phyloP scores from a whole-genome alignment of 2,113 vertebrate species.

The Brevimyrus niger region DNA sequence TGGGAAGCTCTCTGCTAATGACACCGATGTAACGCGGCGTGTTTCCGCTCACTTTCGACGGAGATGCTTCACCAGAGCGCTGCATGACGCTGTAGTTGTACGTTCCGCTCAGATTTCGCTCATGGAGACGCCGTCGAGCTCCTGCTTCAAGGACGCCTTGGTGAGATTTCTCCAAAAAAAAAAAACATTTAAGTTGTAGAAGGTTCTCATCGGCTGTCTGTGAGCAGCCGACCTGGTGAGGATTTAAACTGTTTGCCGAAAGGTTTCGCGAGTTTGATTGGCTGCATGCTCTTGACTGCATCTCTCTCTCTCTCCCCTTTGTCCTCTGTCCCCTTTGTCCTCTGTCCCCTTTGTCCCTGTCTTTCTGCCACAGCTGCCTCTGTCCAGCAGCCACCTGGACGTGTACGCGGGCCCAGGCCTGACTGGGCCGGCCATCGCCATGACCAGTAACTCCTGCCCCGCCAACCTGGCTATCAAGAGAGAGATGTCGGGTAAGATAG shows the following conservation, averaged over 20 bases:
- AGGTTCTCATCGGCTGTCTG: not conserved
- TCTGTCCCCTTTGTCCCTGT: not conserved
- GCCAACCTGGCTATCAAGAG: slow-evolving; percentile 88
- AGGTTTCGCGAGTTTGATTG: not conserved
- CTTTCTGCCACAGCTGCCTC: slow-evolving; percentile 68
- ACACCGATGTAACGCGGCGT: slow-evolving; percentile 25
- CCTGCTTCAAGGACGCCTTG: not conserved
- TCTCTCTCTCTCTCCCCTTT: not conserved
- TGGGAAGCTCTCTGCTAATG: slow-evolving; percentile 49
- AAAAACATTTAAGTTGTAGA: not conserved
- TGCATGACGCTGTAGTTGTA: slow-evolving; percentile 22
- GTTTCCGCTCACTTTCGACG: slow-evolving; percentile 35
- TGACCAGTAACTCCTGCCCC: slow-evolving; percentile 96
- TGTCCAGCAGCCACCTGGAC: slow-evolving; percentile 92
- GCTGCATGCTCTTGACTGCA: not conserved
- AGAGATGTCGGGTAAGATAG: slow-evolving; percentile 77
- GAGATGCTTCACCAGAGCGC: slow-evolving; percentile 28
- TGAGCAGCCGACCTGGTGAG: not conserved
- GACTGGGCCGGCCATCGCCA: slow-evolving; percentile 75
- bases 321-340: too few relatives aligned
- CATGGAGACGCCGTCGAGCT: not conserved
- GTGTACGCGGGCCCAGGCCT: slow-evolving; percentile 84
- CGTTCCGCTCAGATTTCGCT: not conserved
- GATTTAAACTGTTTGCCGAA: not conserved
- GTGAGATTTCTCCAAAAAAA: not conserved